Percentiles rank a stretch among this genome's conserved stretches.
phyloP scores from a whole-genome alignment of 2,888 invertebrate genomes.

The Caenorhabditis virilis region DNA sequence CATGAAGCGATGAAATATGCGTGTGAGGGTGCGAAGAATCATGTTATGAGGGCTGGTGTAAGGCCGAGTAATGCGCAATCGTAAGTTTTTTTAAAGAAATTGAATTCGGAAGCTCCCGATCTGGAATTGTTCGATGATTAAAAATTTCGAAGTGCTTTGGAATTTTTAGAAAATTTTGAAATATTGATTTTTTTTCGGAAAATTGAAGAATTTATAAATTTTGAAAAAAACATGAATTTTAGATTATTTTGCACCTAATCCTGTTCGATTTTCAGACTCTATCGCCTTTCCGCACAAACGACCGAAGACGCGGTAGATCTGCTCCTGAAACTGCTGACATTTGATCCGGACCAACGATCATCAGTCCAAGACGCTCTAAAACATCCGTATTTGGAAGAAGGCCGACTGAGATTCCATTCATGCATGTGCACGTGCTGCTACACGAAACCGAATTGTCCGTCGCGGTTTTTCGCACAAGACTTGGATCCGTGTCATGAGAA shows the following conservation, averaged over 20 bases:
- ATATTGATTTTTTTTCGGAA: no score
- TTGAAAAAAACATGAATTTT: no score
- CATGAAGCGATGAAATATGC: constrained; percentile 95
- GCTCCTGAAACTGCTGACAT: constrained; percentile 93
- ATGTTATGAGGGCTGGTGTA: constrained; percentile 74
- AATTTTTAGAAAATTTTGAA: no score
- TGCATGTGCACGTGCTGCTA: constrained; percentile 98
- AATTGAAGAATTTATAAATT: no score
- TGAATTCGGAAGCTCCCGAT: no score
- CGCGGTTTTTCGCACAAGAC: constrained; percentile 51
- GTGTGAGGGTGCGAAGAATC: constrained; percentile 90
- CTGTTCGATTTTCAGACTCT: constrained; percentile 76
- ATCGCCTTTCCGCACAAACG: constrained; percentile 88
- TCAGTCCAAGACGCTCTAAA: constrained; percentile 91
- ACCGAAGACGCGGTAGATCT: constrained; percentile 97
- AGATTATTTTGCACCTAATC: no score
- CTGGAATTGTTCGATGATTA: no score
- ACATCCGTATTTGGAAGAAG: constrained; percentile 96
- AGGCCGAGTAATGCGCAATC: constrained; percentile 23
- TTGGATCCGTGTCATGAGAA: constrained; percentile 76
- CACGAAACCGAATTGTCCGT: constrained; percentile 41
- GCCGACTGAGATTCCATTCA: constrained; percentile 95
- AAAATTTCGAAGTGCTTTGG: no score
- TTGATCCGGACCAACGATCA: constrained; percentile 84
- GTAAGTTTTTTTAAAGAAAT: constrained; percentile 4